These are phyloP conservation scores for Nephrotoma flavescens DNA, from an alignment of 2,888 invertebrate species.

Conservation along the genomic window DNA sequence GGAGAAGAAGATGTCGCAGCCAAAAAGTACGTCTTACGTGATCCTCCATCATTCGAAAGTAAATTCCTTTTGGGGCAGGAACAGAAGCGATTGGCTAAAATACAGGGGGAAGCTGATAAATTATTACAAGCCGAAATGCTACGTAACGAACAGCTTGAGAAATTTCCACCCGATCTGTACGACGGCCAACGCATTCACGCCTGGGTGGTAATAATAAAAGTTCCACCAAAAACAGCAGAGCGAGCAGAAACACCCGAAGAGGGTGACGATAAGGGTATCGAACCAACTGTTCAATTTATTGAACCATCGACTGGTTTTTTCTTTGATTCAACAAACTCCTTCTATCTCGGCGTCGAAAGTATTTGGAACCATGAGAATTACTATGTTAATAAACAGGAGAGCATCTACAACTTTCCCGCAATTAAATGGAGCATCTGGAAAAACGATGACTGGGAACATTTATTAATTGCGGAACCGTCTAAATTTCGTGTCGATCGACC, in stretches of 20 bases:
- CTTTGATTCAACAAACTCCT: conserved; percentile 38
- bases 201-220: conserved; percentile 58
- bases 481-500: conserved; percentile 25
- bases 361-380: conserved; percentile 80
- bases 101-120: conserved; percentile 21
- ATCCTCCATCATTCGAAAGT: conserved; percentile 40
- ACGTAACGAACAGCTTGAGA: conserved; percentile 42
- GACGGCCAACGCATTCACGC: conserved; percentile 61
- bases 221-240: conserved; percentile 20
- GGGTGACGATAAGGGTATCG: conserved; percentile 21
- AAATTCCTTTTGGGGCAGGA: conserved; percentile 40
- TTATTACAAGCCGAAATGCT: conserved; percentile 23
- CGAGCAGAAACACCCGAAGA: conserved; percentile 20
- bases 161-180: conserved; percentile 46
- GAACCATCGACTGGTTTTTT: conserved; percentile 68
- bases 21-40: conserved; percentile 36
- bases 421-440: conserved; percentile 49
- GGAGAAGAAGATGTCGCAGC: background rate
- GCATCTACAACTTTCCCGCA: conserved; percentile 33
- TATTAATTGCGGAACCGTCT: conserved; percentile 54
- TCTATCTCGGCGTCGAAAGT: conserved; percentile 66
- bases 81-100: conserved; percentile 25
- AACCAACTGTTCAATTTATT: conserved; percentile 50
- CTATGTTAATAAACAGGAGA: conserved; percentile 55
- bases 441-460: conserved; percentile 51